phyloP scores from a whole-genome alignment of 2,797 vertebrate genomes.

The Brachymystax lenok region DNA sequence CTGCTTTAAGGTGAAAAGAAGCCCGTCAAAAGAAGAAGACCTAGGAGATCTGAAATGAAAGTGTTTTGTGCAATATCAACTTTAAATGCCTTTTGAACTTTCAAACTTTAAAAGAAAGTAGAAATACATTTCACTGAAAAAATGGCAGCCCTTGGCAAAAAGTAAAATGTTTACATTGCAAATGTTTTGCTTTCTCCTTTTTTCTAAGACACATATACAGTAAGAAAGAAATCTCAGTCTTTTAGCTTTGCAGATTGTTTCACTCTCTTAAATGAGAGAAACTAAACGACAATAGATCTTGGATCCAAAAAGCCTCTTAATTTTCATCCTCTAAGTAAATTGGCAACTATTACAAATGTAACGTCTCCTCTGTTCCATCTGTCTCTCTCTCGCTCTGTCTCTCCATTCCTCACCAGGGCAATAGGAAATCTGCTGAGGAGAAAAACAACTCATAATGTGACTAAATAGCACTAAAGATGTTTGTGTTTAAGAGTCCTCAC shows the following conservation, averaged over 20 bases:
- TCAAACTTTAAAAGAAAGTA: background rate
- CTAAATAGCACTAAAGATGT: background rate
- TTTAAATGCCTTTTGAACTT: constrained; percentile 28
- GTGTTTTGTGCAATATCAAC: constrained; percentile 1
- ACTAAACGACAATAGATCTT: background rate
- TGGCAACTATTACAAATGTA: constrained; percentile 12
- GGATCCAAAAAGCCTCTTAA: constrained; percentile 20
- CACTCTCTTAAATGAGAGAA: constrained; percentile 16
- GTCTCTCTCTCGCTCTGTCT: constrained; percentile 15
- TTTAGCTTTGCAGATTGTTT: background rate
- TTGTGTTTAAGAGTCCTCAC: background rate
- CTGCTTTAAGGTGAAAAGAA: constrained; percentile 38
- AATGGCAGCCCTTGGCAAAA: background rate
- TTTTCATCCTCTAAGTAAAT: constrained; percentile 15
- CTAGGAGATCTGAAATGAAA: constrained; percentile 15
- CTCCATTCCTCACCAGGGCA: constrained; percentile 11
- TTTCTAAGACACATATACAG: background rate
- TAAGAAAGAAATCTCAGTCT: background rate
- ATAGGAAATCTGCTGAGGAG: constrained; percentile 26
- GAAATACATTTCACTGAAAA: background rate
- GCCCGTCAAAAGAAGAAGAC: constrained; percentile 28
- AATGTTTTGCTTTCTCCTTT: background rate
- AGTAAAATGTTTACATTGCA: background rate
- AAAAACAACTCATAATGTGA: constrained; percentile 22
- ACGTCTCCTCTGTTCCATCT: background rate